Evolutionary conservation across 2,797 vertebrate species (phyloP).

Genomic region (Champsocephalus esox): DNA sequence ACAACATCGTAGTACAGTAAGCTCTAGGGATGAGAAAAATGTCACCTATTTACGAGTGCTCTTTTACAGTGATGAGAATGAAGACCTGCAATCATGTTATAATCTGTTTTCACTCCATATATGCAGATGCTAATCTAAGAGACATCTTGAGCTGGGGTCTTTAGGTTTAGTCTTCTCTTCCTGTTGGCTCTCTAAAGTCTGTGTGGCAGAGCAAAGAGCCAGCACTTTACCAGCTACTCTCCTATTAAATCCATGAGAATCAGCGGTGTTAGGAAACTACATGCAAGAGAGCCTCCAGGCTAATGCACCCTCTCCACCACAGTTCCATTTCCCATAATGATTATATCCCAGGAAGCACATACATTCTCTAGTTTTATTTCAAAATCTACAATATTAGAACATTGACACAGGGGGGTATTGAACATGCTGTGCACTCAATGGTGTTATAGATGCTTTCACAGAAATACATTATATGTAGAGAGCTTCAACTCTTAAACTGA

Average conservation of each 20-base stretch:
- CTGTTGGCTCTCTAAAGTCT: background rate
- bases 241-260: constrained; percentile 37
- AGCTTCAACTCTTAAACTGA: background rate
- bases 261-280: constrained; percentile 24
- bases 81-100: background rate
- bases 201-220: constrained; percentile 12
- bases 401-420: constrained; percentile 8
- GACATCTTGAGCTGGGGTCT: background rate
- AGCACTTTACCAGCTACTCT: constrained; percentile 12
- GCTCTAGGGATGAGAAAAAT: too few relatives aligned
- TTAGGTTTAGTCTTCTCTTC: background rate
- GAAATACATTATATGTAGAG: background rate
- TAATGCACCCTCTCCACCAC: constrained; percentile 12
- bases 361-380: constrained; percentile 29
- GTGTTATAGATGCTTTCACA: background rate
- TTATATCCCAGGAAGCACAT: constrained; percentile 28
- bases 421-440: background rate
- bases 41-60: background rate
- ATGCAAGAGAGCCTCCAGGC: constrained; percentile 27
- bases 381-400: constrained; percentile 19
- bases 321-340: constrained; percentile 38
- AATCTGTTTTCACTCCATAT: background rate
- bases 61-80: background rate
- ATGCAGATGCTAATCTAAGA: background rate
- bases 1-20: too few relatives aligned